Evolutionary conservation across 2,113 vertebrate species (phyloP).

Genomic region (Microcebus griseorufus): DNA sequence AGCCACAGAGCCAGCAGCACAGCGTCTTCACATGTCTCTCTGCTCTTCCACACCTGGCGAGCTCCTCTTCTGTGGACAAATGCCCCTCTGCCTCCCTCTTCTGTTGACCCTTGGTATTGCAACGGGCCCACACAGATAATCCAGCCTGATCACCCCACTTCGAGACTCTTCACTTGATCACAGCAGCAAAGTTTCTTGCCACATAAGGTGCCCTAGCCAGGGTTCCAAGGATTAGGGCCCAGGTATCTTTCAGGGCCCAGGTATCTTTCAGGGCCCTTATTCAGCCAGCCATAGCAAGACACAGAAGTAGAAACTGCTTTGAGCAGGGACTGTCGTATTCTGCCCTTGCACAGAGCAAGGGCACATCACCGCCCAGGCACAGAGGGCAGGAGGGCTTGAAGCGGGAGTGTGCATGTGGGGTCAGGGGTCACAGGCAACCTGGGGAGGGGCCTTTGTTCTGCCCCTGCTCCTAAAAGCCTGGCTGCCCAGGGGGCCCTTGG

Average conservation of each 20-base stretch:
- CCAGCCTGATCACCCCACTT: neutral
- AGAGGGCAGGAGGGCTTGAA: neutral
- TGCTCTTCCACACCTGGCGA: too few species aligned
- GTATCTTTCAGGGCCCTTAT: neutral
- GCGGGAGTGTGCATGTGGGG: neutral
- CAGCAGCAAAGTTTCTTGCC: neutral
- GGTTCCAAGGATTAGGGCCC: neutral
- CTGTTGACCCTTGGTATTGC: neutral
- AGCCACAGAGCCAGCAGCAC: too few species aligned
- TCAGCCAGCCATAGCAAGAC: neutral
- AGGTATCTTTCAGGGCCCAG: too few species aligned
- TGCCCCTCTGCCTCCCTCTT: too few species aligned
- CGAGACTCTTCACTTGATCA: neutral
- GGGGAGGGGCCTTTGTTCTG: neutral
- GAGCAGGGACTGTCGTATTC: neutral
- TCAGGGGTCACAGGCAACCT: neutral
- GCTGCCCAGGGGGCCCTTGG: neutral
- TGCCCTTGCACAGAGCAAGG: neutral
- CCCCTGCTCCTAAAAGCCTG: neutral
- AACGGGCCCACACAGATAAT: neutral
- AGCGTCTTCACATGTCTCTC: too few species aligned
- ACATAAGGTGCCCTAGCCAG: neutral
- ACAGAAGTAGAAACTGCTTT: neutral
- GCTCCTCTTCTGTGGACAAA: too few species aligned
- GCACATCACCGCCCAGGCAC: neutral